Evolutionary conservation across 2,113 vertebrate species (phyloP).

Genomic region (Mus pahari): DNA sequence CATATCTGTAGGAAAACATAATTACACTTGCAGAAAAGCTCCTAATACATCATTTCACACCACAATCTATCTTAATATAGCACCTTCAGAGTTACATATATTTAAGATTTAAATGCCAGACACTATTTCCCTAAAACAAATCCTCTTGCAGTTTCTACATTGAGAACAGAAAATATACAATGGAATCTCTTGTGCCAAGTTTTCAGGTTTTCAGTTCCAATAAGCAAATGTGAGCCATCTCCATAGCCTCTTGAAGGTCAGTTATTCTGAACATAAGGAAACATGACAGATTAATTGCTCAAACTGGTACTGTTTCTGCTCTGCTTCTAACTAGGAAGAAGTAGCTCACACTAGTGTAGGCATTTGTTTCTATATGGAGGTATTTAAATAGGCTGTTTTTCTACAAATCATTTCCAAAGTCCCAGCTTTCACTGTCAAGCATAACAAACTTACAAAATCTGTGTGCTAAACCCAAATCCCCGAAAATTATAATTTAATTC

Average conservation of each 20-base stretch:
- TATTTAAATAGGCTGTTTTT: not conserved
- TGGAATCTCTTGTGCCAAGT: not conserved
- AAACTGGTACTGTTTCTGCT: not conserved
- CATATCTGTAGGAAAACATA: not conserved
- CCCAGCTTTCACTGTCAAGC: not conserved
- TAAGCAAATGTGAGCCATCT: not conserved
- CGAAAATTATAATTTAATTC: not conserved
- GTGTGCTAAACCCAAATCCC: not conserved
- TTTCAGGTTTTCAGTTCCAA: not conserved
- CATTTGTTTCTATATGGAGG: not conserved
- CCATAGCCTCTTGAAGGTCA: not conserved
- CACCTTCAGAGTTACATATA: not conserved
- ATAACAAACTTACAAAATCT: not conserved
- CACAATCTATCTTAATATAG: not conserved
- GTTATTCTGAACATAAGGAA: not conserved
- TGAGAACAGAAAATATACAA: not conserved
- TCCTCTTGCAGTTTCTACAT: not conserved
- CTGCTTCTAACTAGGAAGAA: not conserved
- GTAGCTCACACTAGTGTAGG: not conserved
- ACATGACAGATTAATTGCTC: not conserved
- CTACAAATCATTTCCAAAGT: not conserved
- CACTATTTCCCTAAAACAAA: not conserved
- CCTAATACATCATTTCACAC: not conserved
- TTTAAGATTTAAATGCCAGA: not conserved
- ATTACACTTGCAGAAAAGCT: not conserved